phyloP scores from a whole-genome alignment of 2,113 vertebrate species.

The Dromaius novaehollandiae region DNA sequence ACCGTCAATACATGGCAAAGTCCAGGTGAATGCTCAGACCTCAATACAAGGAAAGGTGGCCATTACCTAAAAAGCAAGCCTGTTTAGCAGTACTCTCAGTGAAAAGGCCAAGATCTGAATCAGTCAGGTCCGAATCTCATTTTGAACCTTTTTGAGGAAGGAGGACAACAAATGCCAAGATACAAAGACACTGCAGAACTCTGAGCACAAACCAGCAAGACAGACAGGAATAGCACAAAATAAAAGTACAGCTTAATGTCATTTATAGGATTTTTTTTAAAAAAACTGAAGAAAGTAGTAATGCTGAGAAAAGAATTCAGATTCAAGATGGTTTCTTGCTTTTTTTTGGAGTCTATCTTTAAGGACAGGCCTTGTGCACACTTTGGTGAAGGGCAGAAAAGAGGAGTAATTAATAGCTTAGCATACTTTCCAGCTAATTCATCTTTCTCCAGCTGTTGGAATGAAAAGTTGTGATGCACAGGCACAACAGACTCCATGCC shows the following conservation, averaged over 20 bases:
- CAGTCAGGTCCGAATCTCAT: neutral
- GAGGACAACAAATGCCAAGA: neutral
- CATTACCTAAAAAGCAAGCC: neutral
- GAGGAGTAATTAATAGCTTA: neutral
- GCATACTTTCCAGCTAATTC: neutral
- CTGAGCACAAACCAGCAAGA: neutral
- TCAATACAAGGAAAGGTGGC: neutral
- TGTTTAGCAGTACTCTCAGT: neutral
- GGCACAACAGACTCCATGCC: accelerated
- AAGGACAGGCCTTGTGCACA: neutral
- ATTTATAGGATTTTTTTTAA: neutral
- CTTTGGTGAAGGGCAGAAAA: neutral
- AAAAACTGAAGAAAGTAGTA: neutral
- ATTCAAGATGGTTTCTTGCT: neutral
- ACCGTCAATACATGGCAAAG: neutral
- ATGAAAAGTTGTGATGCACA: neutral
- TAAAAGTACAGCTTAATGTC: neutral
- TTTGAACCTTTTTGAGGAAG: neutral
- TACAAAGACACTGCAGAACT: neutral
- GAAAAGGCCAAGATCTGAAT: neutral
- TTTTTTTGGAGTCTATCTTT: neutral
- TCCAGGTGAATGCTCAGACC: neutral
- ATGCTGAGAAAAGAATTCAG: neutral
- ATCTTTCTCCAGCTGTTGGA: neutral
- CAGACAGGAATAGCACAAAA: accelerated